Evolutionary conservation across 2,113 vertebrate genomes (phyloP).

Genomic region (Steatornis caripensis): DNA sequence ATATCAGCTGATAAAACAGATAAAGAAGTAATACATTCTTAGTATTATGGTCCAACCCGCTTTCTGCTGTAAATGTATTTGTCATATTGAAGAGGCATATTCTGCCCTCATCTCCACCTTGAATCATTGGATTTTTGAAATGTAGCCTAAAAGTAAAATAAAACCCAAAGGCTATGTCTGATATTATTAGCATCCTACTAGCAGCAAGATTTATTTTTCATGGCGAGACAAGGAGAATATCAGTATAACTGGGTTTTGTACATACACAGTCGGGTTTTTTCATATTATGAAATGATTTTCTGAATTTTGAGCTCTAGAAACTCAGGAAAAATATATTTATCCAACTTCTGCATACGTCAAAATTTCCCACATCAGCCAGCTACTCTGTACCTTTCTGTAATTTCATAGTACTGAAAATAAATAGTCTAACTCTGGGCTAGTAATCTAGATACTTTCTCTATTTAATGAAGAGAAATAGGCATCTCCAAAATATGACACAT

Average conservation of each 20-base stretch:
- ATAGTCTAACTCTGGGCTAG: neutral
- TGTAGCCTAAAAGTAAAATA: conserved; percentile 14
- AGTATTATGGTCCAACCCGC: neutral
- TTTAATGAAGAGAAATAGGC: neutral
- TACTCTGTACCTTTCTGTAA: neutral
- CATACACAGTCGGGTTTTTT: neutral
- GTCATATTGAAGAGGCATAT: neutral
- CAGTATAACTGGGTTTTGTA: neutral
- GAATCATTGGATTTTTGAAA: conserved; percentile 3
- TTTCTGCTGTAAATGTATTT: neutral
- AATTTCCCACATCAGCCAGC: neutral
- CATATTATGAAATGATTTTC: neutral
- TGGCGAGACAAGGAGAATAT: neutral
- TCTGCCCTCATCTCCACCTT: neutral
- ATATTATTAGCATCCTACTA: neutral
- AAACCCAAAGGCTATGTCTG: conserved; percentile 3
- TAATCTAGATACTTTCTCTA: neutral
- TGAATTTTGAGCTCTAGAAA: neutral
- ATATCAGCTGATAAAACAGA: conserved; percentile 24
- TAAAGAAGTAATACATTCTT: conserved; percentile 10
- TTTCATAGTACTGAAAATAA: neutral
- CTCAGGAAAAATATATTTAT: neutral
- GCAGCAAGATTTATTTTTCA: neutral
- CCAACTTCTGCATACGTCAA: neutral
- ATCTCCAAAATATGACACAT: neutral